These are phyloP conservation scores for Poeciliopsis prolifica DNA, from an alignment of 2,113 vertebrate species.

Conservation along the genomic window DNA sequence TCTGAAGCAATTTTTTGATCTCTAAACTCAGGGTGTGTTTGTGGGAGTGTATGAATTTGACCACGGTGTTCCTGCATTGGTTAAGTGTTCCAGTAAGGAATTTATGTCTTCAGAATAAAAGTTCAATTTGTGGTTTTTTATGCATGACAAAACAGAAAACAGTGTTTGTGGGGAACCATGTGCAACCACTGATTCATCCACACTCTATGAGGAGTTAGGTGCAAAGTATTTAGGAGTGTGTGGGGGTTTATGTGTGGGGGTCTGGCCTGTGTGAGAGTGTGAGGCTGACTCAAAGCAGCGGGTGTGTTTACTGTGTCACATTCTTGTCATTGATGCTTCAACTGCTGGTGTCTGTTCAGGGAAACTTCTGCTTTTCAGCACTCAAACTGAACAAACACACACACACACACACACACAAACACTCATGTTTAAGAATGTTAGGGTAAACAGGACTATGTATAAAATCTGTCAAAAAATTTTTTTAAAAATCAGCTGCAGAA, in stretches of 20 bases:
- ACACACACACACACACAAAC: not conserved
- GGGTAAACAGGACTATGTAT: no score
- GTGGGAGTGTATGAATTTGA: conserved; percentile 4
- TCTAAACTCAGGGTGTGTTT: not conserved
- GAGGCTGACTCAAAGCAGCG: conserved; percentile 54
- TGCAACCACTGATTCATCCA: conserved; percentile 18
- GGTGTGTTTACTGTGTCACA: conserved; percentile 67
- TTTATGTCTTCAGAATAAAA: not conserved
- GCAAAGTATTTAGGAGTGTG: not conserved
- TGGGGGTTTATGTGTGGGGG: conserved; percentile 16
- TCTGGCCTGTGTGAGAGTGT: conserved; percentile 40
- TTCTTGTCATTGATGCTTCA: conserved; percentile 72
- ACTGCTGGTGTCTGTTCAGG: conserved; percentile 51
- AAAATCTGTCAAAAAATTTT: no score
- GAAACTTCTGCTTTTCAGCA: conserved; percentile 57
- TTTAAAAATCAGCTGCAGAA: no score
- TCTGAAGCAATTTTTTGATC: not conserved
- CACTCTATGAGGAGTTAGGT: conserved; percentile 10
- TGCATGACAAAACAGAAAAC: no score
- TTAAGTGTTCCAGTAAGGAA: not conserved
- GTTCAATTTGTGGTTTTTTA: not conserved
- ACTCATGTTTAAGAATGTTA: no score
- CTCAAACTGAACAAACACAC: conserved; percentile 23
- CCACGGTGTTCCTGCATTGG: conserved; percentile 6
- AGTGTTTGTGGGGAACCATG: not conserved